Evolutionary conservation across 1,140 invertebrate species (phyloP).

Genomic region (Frieseomelitta varia): DNA sequence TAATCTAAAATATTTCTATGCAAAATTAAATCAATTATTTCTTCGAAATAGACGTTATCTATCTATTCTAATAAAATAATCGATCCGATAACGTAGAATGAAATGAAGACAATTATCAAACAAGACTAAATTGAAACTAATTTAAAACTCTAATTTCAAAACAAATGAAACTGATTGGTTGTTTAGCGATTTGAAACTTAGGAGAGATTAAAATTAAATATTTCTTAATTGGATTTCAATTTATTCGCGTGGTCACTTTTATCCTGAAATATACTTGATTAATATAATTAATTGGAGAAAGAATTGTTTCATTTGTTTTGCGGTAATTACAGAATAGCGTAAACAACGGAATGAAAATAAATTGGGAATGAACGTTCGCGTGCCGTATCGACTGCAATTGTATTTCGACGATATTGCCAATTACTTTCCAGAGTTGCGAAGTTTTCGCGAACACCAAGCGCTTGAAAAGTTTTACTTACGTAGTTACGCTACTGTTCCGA

Average conservation of each 20-base stretch:
- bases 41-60: too few species aligned
- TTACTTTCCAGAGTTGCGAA: conserved; percentile 44
- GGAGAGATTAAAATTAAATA: background rate
- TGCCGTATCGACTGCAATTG: too few species aligned
- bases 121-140: too few species aligned
- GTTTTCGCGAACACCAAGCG: background rate
- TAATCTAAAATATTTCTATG: too few species aligned
- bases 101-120: background rate
- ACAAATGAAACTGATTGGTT: too few species aligned
- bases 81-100: too few species aligned
- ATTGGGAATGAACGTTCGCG: background rate
- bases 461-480: conserved; percentile 39
- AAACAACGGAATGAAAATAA: background rate
- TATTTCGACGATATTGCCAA: conserved; percentile 30
- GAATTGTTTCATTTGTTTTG: background rate
- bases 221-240: background rate
- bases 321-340: background rate
- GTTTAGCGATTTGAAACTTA: background rate
- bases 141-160: too few species aligned
- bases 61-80: background rate
- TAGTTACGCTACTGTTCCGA: conserved; percentile 48
- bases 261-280: too few species aligned
- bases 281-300: background rate
- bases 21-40: too few species aligned
- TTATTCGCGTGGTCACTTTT: background rate